Conservation (phyloP, 2,113 vertebrate species). For the Rynchops niger region DNA sequence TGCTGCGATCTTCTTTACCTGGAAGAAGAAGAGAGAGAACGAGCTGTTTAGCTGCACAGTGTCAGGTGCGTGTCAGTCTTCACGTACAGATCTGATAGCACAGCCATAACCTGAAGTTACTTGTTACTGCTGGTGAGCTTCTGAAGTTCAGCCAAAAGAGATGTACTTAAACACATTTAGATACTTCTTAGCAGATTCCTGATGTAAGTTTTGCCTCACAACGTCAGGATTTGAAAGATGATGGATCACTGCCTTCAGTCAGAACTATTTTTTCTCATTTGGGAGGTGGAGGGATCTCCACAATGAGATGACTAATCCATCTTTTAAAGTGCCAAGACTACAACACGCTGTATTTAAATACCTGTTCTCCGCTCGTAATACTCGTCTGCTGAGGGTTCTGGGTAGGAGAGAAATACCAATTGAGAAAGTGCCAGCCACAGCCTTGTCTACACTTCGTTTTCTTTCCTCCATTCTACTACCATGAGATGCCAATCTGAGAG, state of each 20-base stretch:
- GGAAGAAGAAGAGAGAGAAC: slow-evolving; percentile 36
- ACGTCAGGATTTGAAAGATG: background rate
- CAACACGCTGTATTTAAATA: background rate
- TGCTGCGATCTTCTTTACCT: slow-evolving; percentile 94
- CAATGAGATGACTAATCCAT: background rate
- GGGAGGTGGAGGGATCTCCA: background rate
- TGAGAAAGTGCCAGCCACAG: background rate
- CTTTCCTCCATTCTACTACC: background rate
- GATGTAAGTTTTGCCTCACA: background rate
- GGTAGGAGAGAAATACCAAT: background rate
- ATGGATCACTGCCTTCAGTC: background rate
- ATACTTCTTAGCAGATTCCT: background rate
- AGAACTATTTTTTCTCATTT: background rate
- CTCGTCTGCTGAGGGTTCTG: background rate
- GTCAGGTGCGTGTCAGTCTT: background rate
- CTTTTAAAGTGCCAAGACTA: background rate
- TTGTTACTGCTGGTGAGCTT: slow-evolving; percentile 22
- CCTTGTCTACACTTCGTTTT: background rate
- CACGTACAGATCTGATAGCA: background rate
- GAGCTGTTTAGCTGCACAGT: background rate
- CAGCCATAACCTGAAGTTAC: background rate
- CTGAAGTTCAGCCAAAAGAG: slow-evolving; percentile 18
- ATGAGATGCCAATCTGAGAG: background rate
- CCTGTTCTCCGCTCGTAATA: background rate
- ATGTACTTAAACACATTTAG: background rate